Base-by-base conservation (phyloP, 1,140 invertebrate species). In the Ceratitis capitata region DNA sequence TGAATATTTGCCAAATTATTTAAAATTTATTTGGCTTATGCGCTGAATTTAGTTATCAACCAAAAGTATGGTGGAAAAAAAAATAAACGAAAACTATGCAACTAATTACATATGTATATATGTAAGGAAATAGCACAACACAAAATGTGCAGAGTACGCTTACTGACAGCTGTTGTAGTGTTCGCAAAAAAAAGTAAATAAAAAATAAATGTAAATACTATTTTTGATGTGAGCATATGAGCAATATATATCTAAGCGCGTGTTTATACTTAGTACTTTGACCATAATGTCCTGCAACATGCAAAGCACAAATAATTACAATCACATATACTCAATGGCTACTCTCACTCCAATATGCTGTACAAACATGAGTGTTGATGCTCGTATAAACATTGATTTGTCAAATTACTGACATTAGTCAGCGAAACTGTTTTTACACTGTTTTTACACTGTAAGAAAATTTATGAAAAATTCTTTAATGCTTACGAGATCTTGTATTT, bases 11-110 rank as follows among this genome's bases (percentile, higher is more conserved):
- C 61, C n/a, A 39, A 69, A 69, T 32, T 69, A 19, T 12, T 19
- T n/a, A 32, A 35, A 35, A 69, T 69, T 69, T 69, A 69, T 69
- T 35, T 69, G 61, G 29, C 61, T 35, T 69, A 39, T 69, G 61
- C 61, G 32, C 61, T 19, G 61, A 69, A 32, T 69, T 69, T 69
- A 35, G 61, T 32, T 29, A 69, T 69, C 61, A 35, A 29, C 61
- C 61, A 39, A 29, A 69, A 39, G 61, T 32, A 19, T 6, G 61
- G 32, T 69, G 39, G 29, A 61, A 69, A 32, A 5, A 29, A 61
- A 61, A 69, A 32, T 3, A 29, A 61, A 61, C 23, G 58, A 61
- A 61, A 61, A 14, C 26, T 32, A 32, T 47, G 45, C n/a, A 53
- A 19, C 14, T 53, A 5, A 53, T 19, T 53, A n/a, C 9, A 53